Percentiles rank a stretch among this genome's conserved stretches.
Conservation (phyloP, 1,140 invertebrate species). For the Xylocopa sonorina region DNA sequence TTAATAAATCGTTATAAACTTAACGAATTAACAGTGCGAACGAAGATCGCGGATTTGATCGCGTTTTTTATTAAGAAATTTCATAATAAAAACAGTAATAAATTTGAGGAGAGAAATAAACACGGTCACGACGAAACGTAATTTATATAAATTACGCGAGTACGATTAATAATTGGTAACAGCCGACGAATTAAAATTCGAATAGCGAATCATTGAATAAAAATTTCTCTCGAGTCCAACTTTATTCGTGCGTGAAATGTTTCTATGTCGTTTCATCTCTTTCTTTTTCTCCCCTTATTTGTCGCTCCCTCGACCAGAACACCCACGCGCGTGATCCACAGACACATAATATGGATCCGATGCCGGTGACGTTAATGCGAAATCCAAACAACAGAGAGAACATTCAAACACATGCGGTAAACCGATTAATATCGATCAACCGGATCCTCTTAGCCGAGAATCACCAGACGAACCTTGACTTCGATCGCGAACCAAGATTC, state of each 20-base stretch:
- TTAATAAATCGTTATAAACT: not conserved
- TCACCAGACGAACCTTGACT: not conserved
- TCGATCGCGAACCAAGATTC: not conserved
- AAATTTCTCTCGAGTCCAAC: no score
- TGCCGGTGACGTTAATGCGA: constrained; percentile 8
- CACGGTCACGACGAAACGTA: no score
- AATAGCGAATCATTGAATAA: no score
- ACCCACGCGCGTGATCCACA: not conserved
- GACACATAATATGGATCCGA: not conserved
- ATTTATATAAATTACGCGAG: no score
- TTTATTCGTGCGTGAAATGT: not conserved
- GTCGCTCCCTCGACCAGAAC: no score
- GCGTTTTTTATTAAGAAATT: no score
- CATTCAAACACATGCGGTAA: not conserved
- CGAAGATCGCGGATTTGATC: no score
- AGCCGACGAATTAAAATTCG: no score
- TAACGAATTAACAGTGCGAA: no score
- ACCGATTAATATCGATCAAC: constrained; percentile 26
- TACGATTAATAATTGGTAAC: no score
- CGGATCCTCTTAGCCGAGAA: constrained; percentile 1
- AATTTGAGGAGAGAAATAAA: no score
- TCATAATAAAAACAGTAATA: no score
- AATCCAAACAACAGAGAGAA: constrained; percentile 10
- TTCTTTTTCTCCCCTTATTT: not conserved
- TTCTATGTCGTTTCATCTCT: not conserved